phyloP scores from a whole-genome alignment of 2,888 invertebrate genomes.

The Dryadula phaetusa region DNA sequence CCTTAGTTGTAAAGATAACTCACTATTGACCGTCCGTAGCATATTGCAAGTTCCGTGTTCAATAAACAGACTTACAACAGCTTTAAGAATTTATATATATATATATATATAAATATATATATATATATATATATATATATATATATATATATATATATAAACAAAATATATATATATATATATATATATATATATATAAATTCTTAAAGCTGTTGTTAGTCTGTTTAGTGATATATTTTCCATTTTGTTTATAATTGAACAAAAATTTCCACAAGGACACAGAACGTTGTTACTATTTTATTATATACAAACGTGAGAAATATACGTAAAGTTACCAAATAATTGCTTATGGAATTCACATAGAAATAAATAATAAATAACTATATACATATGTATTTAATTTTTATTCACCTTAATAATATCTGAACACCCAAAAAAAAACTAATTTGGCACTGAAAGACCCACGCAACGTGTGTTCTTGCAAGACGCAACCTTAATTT shows the following conservation, averaged over 20 bases:
- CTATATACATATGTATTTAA: neutral
- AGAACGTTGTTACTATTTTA: neutral
- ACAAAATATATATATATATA: no score
- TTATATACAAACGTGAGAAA: neutral
- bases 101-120: conserved; percentile 15
- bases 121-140: no score
- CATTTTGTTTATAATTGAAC: neutral
- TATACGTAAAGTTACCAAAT: neutral
- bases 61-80: conserved; percentile 18
- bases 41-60: conserved; percentile 27
- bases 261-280: conserved; percentile 24
- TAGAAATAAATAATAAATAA: conserved; percentile 13
- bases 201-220: no score
- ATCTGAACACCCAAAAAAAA: conserved; percentile 48
- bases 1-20: neutral
- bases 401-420: conserved; percentile 47
- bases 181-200: no score
- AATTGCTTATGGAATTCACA: neutral
- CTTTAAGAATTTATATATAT: conserved; percentile 21
- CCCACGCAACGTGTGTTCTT: conserved; percentile 23
- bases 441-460: conserved; percentile 63
- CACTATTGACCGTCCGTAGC: neutral
- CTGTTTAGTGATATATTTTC: no score
- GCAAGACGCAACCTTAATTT: conserved; percentile 12
- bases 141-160: no score